A percentile compares a stretch with the other conserved stretches of the same genome.
These are phyloP conservation scores for Periphyllus acericola DNA, from an alignment of 2,888 invertebrate species.

Conservation along the genomic window DNA sequence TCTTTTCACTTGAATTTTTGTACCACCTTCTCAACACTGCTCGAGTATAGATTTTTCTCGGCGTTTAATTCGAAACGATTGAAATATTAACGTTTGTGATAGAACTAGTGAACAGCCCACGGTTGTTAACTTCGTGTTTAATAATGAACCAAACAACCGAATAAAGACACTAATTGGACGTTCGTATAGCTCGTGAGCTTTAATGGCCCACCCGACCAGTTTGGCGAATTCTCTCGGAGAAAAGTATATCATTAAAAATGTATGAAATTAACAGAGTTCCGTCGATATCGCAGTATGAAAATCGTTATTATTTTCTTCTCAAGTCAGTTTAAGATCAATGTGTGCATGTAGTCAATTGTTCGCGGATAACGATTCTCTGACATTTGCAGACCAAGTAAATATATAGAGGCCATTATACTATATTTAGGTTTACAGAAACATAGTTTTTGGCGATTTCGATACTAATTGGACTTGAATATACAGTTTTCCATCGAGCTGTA, in stretches of 20 bases:
- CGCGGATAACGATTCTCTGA: not conserved
- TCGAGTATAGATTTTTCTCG: too few species aligned
- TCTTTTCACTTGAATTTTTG: too few species aligned
- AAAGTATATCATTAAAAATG: conserved; percentile 21
- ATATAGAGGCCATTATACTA: too few species aligned
- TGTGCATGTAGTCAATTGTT: not conserved
- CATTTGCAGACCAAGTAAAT: too few species aligned
- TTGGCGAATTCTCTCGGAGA: not conserved
- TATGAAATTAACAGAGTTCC: not conserved
- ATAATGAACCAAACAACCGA: conserved; percentile 16
- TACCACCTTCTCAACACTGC: too few species aligned
- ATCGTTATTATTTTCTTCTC: conserved; percentile 7
- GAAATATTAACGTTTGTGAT: not conserved
- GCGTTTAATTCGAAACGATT: too few species aligned
- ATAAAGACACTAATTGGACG: conserved; percentile 37
- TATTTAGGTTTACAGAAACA: too few species aligned
- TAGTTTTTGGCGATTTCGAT: too few species aligned
- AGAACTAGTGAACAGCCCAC: not conserved
- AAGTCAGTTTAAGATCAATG: not conserved
- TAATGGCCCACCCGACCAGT: not conserved
- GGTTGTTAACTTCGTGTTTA: not conserved
- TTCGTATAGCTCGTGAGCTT: not conserved
- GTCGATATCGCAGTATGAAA: not conserved
- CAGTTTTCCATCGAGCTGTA: too few species aligned
- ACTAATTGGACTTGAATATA: too few species aligned